Evolutionary conservation across 2,113 vertebrate species (phyloP).

Genomic region (Cromileptes altivelis): DNA sequence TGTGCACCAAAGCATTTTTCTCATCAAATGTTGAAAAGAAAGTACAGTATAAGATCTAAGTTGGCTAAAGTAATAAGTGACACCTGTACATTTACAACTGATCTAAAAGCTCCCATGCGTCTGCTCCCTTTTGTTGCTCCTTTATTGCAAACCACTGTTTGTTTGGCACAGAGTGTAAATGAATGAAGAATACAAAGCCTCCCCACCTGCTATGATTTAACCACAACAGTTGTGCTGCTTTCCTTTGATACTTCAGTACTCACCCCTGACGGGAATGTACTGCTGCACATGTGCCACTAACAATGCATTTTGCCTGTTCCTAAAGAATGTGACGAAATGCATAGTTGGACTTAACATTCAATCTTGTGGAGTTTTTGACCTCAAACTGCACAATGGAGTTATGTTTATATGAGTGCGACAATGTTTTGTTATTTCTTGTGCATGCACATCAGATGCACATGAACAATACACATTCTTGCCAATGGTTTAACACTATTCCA

Average conservation of each 20-base stretch:
- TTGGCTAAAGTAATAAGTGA: neutral
- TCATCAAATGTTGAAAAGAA: neutral
- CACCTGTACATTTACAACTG: neutral
- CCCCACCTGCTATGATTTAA: neutral
- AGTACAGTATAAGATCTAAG: neutral
- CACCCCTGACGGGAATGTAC: neutral
- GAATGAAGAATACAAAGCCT: neutral
- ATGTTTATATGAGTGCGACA: no score
- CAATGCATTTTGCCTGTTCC: no score
- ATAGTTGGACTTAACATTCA: no score
- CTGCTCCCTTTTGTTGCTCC: neutral
- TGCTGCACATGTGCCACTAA: no score
- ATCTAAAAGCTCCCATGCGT: neutral
- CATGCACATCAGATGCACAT: no score
- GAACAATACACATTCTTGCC: no score
- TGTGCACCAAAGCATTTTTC: neutral
- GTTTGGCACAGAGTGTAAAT: conserved; percentile 1
- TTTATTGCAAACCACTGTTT: neutral
- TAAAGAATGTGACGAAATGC: no score
- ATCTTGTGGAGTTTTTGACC: no score
- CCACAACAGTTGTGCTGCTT: conserved; percentile 2
- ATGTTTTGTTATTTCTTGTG: no score
- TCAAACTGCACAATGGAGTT: no score
- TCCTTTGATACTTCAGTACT: conserved; percentile 20
- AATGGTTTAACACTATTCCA: no score